Base-by-base conservation (phyloP, 2,797 vertebrate genomes). In the Acrossocheilus fasciatus region DNA sequence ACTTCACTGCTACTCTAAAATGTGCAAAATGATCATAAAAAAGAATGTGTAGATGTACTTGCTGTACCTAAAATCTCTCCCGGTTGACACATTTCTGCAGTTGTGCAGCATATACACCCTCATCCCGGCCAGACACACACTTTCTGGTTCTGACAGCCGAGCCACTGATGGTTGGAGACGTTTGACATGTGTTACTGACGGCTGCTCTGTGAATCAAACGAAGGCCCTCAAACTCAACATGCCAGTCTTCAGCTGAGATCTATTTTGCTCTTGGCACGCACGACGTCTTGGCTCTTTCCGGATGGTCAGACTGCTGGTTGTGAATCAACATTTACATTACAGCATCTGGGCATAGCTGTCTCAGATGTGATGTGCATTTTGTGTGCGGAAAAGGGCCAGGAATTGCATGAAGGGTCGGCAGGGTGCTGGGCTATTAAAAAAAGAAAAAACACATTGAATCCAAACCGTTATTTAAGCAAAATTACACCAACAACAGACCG, bases 381-480 rank as follows among this genome's bases (percentile, higher is more conserved):
- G 90, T 89, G 82, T 45, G 75, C 36, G 20, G 52, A 80, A 68
- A 59, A 26, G 17, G 30, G 76, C 45, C 77, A 66, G 50, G 89
- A 91, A 91, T 87, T 92, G 93, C 91, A 92, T 90, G 92, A 92
- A 94, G 92, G 26, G 92, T 92, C 92, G 72, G 83, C 62, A 92
- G 91, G 77, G 91, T 92, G 91, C 82, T 92, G 90, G 92, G 91
- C 92, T 90, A 82, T 26, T 91, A 90, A 92, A 4, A 86, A 95
- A 83, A 94, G 94, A 93, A 45, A 45, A 30, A 47, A 50, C 70
- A 90, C 89, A 93, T 92, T 93, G 94, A 95, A 94, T 95, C 95
- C 94, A 94, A 93, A 95, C 94, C 94, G 92, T 95, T 94, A 95
- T 94, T 95, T 94, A 94, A 95, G 93, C 93, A 91, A 92, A 94